These are phyloP conservation scores for Isoperla grammatica DNA, from an alignment of 2,888 invertebrate species.

Conservation along the genomic window DNA sequence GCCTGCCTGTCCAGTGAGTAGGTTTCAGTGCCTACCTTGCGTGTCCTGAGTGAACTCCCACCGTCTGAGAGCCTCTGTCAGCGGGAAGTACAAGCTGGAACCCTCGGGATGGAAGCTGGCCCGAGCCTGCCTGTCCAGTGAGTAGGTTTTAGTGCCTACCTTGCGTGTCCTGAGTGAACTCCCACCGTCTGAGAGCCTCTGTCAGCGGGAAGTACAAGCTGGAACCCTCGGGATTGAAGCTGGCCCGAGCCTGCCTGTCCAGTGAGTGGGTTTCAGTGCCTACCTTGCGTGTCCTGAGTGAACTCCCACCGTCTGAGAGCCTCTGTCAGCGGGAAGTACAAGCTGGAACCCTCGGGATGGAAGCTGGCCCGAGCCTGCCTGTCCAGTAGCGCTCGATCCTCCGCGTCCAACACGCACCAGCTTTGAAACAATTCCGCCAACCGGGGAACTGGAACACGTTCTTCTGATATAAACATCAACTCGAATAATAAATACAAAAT, in stretches of 20 bases:
- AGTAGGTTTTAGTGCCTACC: slow-evolving; percentile 22
- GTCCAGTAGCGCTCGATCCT: too few relatives aligned
- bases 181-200: slow-evolving; percentile 35
- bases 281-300: slow-evolving; percentile 35
- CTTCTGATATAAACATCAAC: too few relatives aligned
- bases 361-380: slow-evolving; percentile 30
- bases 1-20: slow-evolving; percentile 30
- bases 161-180: slow-evolving; percentile 34
- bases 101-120: too few relatives aligned
- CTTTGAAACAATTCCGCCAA: too few relatives aligned
- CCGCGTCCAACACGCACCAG: too few relatives aligned
- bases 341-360: slow-evolving; percentile 29
- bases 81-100: slow-evolving; percentile 32
- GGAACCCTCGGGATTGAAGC: slow-evolving; percentile 30
- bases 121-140: slow-evolving; percentile 25
- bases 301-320: slow-evolving; percentile 35
- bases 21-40: slow-evolving; percentile 28
- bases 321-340: slow-evolving; percentile 34
- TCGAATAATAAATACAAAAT: too few relatives aligned
- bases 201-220: slow-evolving; percentile 34
- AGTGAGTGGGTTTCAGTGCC: slow-evolving; percentile 7
- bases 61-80: slow-evolving; percentile 34
- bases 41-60: slow-evolving; percentile 36
- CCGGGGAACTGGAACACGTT: too few relatives aligned
- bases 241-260: slow-evolving; percentile 30